Conservation (phyloP, 2,797 vertebrate species). For the Hemibagrus guttatus region DNA sequence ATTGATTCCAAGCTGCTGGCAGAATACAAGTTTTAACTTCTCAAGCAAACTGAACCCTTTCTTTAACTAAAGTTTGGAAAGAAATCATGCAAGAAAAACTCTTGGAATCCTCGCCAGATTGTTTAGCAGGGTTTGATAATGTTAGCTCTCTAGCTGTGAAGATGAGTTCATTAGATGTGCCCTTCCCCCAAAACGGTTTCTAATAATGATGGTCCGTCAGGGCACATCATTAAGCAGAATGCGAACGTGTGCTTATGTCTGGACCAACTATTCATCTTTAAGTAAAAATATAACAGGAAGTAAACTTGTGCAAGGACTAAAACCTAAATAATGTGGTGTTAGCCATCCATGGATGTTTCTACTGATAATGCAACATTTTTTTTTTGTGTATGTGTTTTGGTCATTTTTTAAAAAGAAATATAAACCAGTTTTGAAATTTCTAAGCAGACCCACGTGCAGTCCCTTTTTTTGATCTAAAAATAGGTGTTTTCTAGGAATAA, state of each 20-base stretch:
- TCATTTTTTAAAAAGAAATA: not conserved
- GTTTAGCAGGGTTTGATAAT: not conserved
- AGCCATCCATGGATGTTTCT: not conserved
- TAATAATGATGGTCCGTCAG: not conserved
- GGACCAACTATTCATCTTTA: no score
- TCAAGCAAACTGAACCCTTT: not conserved
- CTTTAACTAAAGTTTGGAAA: not conserved
- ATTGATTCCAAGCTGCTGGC: not conserved
- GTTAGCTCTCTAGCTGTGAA: not conserved
- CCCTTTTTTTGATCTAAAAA: not conserved
- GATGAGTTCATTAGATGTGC: not conserved
- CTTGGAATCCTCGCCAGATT: not conserved
- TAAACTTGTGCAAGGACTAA: not conserved
- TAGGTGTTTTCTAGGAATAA: not conserved
- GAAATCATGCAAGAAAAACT: not conserved
- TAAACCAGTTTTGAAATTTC: not conserved
- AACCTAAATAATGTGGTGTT: not conserved
- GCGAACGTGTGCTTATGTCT: not conserved
- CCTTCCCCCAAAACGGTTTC: not conserved
- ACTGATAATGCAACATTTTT: no score
- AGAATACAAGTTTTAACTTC: not conserved
- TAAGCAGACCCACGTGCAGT: not conserved
- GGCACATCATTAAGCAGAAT: not conserved
- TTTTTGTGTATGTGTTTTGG: not conserved
- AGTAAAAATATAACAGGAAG: not conserved